Evolutionary conservation across 2,113 vertebrate species (phyloP).

Genomic region (Macrotus californicus): DNA sequence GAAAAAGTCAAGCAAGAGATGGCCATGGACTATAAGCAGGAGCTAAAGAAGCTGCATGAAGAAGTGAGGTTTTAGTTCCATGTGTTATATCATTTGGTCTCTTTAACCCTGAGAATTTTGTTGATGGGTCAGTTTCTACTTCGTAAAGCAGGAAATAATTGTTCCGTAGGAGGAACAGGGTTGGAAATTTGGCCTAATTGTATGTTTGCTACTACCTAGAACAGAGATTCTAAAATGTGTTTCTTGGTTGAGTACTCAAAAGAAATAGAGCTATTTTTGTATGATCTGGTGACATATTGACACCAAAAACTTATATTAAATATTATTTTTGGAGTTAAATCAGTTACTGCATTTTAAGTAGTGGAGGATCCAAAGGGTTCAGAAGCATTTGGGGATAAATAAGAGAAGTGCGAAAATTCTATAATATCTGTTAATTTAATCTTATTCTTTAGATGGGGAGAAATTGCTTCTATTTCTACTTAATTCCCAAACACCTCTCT

Average conservation of each 20-base stretch:
- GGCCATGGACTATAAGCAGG: constrained; percentile 86
- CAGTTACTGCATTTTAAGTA: constrained; percentile 28
- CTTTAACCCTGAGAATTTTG: neutral
- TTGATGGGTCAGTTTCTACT: neutral
- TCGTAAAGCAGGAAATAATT: neutral
- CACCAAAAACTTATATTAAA: neutral
- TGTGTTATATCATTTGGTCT: neutral
- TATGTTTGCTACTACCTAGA: neutral
- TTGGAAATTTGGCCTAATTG: neutral
- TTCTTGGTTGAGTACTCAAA: constrained; percentile 6
- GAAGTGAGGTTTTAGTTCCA: constrained; percentile 81
- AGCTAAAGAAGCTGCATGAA: constrained; percentile 87
- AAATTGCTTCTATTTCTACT: constrained; percentile 8
- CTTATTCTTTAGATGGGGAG: neutral
- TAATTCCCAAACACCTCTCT: neutral
- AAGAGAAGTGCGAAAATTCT: constrained; percentile 19
- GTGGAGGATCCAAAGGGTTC: neutral
- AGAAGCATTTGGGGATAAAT: constrained; percentile 17
- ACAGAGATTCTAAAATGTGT: neutral
- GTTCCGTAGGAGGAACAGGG: neutral
- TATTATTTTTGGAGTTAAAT: constrained; percentile 25
- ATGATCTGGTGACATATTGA: neutral
- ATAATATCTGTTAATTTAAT: neutral
- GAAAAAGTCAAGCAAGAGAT: constrained; percentile 84
- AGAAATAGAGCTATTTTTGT: neutral